Evolutionary conservation across 2,888 invertebrate genomes (phyloP), one percentile per base, ranked within the genome.

Genomic region (Perithous albicinctus): DNA sequence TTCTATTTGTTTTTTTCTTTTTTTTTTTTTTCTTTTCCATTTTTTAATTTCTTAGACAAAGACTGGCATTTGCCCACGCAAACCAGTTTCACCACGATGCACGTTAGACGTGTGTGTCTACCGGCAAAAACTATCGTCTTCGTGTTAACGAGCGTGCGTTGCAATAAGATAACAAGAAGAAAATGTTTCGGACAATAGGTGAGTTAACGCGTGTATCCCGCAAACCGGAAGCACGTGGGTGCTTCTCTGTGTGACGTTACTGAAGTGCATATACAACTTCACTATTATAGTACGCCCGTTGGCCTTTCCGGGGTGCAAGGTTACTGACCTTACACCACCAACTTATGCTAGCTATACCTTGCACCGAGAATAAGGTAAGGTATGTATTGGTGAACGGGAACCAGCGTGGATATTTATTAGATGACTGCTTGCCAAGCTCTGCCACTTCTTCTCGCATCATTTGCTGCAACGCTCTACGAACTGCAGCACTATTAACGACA

Each of bases 161-260:
- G 20, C 51, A 64, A 48, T 20, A 63, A 59, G 56, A 63, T 41
- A 64, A 48, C 29, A 63, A 59, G 56, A 63, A 43, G 48, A 66
- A 74, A 74, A 20, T 23, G 67, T 38, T 51, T 15, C 48, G 48
- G 70, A 82, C 77, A 80, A 84, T 77, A 51, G 63, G 59, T 51
- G 61, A 73, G 63, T 67, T 67, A 46, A 67, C 10, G 67, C 63
- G 63, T n/a, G n/a, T 84, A 72, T 83, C 83, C 80, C 73, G 63
- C 78, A 73, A n/a, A 69, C 82, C 84, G 87, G 87, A 87, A 87
- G 83, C 85, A 84, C 85, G 87, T 87, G 85, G 86, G 87, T 75
- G 84, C 80, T 86, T 82, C 79, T 72, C 64, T 51, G 29, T 35
- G 72, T 80, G 69, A 80, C 82, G 78, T 78, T 76, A 82, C 79